A percentile compares a stretch with the other conserved stretches of the same genome.
Conservation (phyloP, 2,888 invertebrate genomes). For the Hedya salicella region DNA sequence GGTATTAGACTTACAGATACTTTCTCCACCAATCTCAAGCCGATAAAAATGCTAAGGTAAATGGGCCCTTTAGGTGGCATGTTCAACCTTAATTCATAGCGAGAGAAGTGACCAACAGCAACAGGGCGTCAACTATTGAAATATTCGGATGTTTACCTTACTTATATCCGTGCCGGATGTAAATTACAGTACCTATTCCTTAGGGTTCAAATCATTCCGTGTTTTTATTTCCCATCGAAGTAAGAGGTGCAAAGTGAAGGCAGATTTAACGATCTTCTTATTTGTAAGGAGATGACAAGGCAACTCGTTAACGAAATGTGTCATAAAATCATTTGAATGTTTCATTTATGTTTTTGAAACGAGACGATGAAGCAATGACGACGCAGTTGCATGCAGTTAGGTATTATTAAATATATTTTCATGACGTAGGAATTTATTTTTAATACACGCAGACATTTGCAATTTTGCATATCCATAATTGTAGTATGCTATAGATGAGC, state of each 20-base stretch:
- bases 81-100: too few species aligned
- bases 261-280: constrained; percentile 40
- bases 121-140: too few species aligned
- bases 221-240: constrained; percentile 23
- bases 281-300: constrained; percentile 37
- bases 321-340: constrained; percentile 51
- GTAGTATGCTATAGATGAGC: background rate
- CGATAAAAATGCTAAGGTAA: too few species aligned
- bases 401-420: constrained; percentile 9
- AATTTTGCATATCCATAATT: background rate
- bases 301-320: constrained; percentile 35
- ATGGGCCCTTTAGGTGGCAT: too few species aligned
- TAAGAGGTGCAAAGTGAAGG: constrained; percentile 34
- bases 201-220: constrained; percentile 1
- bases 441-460: background rate
- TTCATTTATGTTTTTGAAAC: constrained; percentile 55
- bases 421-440: background rate
- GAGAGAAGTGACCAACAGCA: too few species aligned
- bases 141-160: too few species aligned
- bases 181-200: background rate
- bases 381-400: constrained; percentile 47
- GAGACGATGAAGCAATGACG: constrained; percentile 71
- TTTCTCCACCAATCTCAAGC: too few species aligned
- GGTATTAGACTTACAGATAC: too few species aligned
- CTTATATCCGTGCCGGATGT: constrained; percentile 11